A percentile compares a stretch with the other conserved stretches of the same genome.
phyloP scores from a whole-genome alignment of 2,797 vertebrate genomes.

The Schizopygopsis pylzovi region DNA sequence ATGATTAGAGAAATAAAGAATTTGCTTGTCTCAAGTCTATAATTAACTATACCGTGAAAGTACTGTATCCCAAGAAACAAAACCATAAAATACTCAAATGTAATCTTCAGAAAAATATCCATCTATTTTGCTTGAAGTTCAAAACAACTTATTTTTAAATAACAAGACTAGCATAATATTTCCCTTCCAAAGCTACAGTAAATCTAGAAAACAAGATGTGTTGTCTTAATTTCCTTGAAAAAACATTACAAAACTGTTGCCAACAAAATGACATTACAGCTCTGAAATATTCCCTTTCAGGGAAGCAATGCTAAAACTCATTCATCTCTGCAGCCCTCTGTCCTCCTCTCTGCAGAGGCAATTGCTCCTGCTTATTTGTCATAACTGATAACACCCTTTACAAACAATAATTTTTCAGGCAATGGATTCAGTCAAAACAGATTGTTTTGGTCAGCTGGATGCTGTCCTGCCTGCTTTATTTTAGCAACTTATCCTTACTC shows the following conservation, averaged over 20 bases:
- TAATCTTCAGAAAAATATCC: not conserved
- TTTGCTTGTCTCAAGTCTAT: not conserved
- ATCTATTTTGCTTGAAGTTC: not conserved
- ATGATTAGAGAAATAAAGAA: constrained; percentile 6
- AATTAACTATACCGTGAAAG: not conserved
- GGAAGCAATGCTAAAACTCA: constrained; percentile 25
- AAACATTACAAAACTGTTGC: constrained; percentile 50
- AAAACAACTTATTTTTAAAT: constrained; percentile 6
- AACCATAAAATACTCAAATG: not conserved
- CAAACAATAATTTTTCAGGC: constrained; percentile 80
- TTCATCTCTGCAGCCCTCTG: constrained; percentile 58
- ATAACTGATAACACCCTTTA: constrained; percentile 76
- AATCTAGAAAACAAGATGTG: not conserved
- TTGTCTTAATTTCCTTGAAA: not conserved
- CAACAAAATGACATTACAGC: constrained; percentile 69
- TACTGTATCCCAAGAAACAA: constrained; percentile 8
- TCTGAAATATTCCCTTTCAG: constrained; percentile 64
- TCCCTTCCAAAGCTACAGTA: not conserved
- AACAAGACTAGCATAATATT: not conserved
- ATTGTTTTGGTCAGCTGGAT: constrained; percentile 89
- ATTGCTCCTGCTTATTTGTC: constrained; percentile 80
- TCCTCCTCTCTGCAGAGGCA: constrained; percentile 72
- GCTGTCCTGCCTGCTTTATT: constrained; percentile 83
- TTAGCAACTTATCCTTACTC: constrained; percentile 85
- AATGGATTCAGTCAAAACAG: constrained; percentile 91